Percentiles rank a stretch among this genome's conserved stretches.
phyloP scores from a whole-genome alignment of 2,113 vertebrate species.

The Stegostoma tigrinum region DNA sequence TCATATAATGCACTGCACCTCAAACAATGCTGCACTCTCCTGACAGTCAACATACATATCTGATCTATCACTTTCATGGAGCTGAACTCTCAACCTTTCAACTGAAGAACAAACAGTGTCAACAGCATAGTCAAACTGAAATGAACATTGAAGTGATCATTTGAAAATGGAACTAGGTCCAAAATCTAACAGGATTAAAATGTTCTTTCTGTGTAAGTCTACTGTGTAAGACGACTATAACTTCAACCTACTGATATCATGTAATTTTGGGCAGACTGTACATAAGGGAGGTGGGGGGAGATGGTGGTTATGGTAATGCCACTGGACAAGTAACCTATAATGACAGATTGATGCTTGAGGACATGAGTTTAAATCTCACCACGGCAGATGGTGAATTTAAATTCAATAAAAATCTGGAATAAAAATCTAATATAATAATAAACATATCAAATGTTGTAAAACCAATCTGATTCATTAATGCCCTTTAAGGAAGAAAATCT shows the following conservation, averaged over 20 bases:
- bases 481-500: too few relatives aligned
- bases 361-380: too few relatives aligned
- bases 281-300: too few relatives aligned
- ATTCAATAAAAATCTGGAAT: too few relatives aligned
- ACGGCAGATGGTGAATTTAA: too few relatives aligned
- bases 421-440: too few relatives aligned
- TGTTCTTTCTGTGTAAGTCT: background rate
- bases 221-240: background rate
- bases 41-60: background rate
- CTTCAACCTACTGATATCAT: background rate
- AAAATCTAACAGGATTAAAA: background rate
- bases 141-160: background rate
- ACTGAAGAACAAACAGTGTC: background rate
- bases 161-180: background rate
- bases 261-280: too few relatives aligned
- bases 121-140: background rate
- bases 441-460: too few relatives aligned
- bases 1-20: background rate
- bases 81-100: background rate
- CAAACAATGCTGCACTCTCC: background rate
- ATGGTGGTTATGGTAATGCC: too few relatives aligned
- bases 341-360: too few relatives aligned
- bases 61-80: background rate
- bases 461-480: too few relatives aligned
- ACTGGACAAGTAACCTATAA: too few relatives aligned